These are phyloP conservation scores for Hippocampus barbouri DNA, from an alignment of 2,113 vertebrate species.

Conservation along the genomic window DNA sequence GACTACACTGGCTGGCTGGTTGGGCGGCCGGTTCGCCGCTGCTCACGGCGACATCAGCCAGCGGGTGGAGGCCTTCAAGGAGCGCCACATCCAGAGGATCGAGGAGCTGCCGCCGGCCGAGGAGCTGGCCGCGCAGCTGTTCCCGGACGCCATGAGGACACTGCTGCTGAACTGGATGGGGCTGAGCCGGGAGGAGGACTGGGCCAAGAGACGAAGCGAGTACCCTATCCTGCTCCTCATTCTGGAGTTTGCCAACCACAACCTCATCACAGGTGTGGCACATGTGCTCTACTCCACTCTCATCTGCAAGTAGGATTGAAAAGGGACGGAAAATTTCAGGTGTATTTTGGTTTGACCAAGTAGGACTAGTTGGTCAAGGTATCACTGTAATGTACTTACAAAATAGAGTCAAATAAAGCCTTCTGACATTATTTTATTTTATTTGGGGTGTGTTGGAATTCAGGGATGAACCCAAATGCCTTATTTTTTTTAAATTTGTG, in stretches of 20 bases:
- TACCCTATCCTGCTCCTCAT: conserved; percentile 80
- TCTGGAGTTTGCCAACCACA: conserved; percentile 80
- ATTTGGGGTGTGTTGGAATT: background rate
- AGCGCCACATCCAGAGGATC: conserved; percentile 76
- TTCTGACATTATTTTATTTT: background rate
- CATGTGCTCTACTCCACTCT: conserved; percentile 81
- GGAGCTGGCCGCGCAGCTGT: conserved; percentile 71
- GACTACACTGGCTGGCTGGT: conserved; percentile 67
- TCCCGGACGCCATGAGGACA: conserved; percentile 76
- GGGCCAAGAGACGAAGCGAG: conserved; percentile 74
- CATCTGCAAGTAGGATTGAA: conserved; percentile 65
- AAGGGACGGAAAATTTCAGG: background rate
- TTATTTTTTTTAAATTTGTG: background rate
- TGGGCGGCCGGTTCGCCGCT: conserved; percentile 72
- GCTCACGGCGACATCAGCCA: conserved; percentile 74
- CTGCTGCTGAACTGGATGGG: conserved; percentile 81
- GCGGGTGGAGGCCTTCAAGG: conserved; percentile 76
- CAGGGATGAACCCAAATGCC: no score
- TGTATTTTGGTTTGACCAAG: no score
- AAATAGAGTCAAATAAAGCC: conserved; percentile 33
- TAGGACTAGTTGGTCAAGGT: no score
- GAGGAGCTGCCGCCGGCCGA: conserved; percentile 77
- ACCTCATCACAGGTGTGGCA: conserved; percentile 80
- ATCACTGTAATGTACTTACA: no score
- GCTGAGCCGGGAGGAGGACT: conserved; percentile 65